Percentiles rank a stretch among this genome's conserved stretches.
phyloP scores from a whole-genome alignment of 2,797 vertebrate species.

The Aeoliscus strigatus region DNA sequence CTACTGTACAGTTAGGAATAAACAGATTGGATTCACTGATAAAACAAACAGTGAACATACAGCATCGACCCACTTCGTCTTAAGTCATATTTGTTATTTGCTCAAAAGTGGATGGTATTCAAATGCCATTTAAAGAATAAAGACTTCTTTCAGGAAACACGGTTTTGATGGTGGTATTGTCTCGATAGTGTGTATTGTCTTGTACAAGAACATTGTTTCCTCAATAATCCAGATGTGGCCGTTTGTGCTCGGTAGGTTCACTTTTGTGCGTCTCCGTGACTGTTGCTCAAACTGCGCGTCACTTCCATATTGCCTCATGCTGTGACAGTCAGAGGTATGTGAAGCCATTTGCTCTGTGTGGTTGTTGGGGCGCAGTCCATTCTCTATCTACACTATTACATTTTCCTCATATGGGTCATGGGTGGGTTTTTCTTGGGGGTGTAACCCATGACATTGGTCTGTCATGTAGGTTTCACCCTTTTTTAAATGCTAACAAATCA shows the following conservation, averaged over 20 bases:
- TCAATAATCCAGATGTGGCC: conserved; percentile 42
- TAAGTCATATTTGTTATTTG: too few species aligned
- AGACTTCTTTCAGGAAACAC: too few species aligned
- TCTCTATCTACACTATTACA: conserved; percentile 8
- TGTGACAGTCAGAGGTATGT: conserved; percentile 5
- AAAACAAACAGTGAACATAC: neutral
- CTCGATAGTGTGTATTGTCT: too few species aligned
- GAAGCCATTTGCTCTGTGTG: conserved; percentile 31
- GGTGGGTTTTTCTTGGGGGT: conserved; percentile 2
- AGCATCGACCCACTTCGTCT: neutral
- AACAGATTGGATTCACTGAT: neutral
- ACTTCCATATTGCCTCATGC: conserved; percentile 4
- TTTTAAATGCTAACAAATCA: neutral
- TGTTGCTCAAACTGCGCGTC: neutral
- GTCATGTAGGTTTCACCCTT: neutral
- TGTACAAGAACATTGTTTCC: conserved; percentile 25
- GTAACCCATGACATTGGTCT: neutral
- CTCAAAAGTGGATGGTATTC: too few species aligned
- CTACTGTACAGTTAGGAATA: conserved; percentile 1
- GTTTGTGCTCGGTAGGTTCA: conserved; percentile 4
- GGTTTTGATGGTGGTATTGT: too few species aligned
- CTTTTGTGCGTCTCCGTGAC: neutral
- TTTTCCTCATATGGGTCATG: conserved; percentile 2
- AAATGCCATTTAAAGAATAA: too few species aligned
- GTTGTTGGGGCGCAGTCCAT: conserved; percentile 7